A percentile compares a stretch with the other conserved stretches of the same genome.
Conservation (phyloP, 2,797 vertebrate genomes). For the Xenentodon cancila region DNA sequence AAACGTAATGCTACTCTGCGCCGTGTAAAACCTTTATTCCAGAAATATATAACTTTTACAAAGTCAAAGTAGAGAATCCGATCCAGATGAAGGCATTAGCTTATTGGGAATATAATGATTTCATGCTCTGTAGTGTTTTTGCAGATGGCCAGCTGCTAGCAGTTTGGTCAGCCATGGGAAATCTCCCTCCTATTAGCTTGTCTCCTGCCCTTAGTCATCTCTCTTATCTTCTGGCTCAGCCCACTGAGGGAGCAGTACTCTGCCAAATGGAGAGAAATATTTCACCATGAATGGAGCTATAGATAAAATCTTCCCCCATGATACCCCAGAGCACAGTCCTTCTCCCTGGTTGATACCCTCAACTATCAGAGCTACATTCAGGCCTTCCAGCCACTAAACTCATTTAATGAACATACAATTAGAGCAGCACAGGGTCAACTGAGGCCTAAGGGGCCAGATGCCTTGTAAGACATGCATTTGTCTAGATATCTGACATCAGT, state of each 20-base stretch:
- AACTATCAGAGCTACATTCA: conserved; percentile 51
- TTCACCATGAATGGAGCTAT: conserved; percentile 74
- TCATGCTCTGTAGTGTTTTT: conserved; percentile 69
- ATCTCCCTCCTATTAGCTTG: conserved; percentile 74
- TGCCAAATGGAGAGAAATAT: conserved; percentile 66
- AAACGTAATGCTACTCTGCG: conserved; percentile 4
- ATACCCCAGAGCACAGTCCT: conserved; percentile 60
- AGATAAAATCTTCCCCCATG: conserved; percentile 67
- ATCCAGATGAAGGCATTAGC: conserved; percentile 33
- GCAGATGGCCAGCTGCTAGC: conserved; percentile 81
- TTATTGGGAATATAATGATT: conserved; percentile 58
- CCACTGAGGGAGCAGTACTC: conserved; percentile 50
- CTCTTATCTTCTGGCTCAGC: conserved; percentile 74
- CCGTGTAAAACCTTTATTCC: conserved; percentile 2
- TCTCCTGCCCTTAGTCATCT: conserved; percentile 75
- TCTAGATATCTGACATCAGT: conserved; percentile 40
- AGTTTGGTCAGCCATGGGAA: conserved; percentile 73
- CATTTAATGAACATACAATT: conserved; percentile 66
- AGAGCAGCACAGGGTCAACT: conserved; percentile 57
- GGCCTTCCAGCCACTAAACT: conserved; percentile 43
- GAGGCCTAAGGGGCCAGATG: conserved; percentile 54
- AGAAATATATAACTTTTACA: conserved; percentile 22
- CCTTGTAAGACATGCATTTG: conserved; percentile 45
- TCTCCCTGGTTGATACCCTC: conserved; percentile 43
- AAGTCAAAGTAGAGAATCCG: conserved; percentile 22